Conservation (phyloP, 2,797 vertebrate genomes). For the Sebastolobus alascanus region DNA sequence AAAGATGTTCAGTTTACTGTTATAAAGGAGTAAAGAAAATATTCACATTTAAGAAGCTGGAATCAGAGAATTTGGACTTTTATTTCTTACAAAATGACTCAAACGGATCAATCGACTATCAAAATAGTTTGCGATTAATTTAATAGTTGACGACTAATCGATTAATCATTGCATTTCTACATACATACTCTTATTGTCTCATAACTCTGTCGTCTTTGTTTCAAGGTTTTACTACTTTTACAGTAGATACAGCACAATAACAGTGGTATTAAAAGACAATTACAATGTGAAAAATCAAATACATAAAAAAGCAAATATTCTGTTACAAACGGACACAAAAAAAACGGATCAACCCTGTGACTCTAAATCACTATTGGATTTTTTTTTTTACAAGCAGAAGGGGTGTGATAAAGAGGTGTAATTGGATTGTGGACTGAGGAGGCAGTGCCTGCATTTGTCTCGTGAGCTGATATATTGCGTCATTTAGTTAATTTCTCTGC, state of each 20-base stretch:
- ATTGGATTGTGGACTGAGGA: constrained; percentile 72
- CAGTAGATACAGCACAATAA: constrained; percentile 9
- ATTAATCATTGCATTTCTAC: too few relatives aligned
- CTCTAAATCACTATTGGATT: constrained; percentile 40
- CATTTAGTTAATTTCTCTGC: constrained; percentile 79
- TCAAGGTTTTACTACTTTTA: neutral
- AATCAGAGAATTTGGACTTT: too few relatives aligned
- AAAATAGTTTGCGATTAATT: too few relatives aligned
- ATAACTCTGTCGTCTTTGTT: neutral
- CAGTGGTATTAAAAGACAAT: constrained; percentile 26
- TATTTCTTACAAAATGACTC: too few relatives aligned
- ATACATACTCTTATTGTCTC: neutral
- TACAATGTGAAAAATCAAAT: constrained; percentile 20
- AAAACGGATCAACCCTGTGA: constrained; percentile 19
- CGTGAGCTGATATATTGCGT: constrained; percentile 71
- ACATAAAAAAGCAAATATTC: constrained; percentile 20
- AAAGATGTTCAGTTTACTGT: too few relatives aligned
- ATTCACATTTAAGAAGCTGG: too few relatives aligned
- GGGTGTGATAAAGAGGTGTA: constrained; percentile 66
- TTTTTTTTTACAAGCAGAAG: constrained; percentile 47
- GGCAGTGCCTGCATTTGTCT: constrained; percentile 63
- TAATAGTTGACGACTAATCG: too few relatives aligned
- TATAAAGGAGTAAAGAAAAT: too few relatives aligned
- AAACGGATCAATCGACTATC: too few relatives aligned
- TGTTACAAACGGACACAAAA: constrained; percentile 8